Percentiles rank a stretch among this genome's conserved stretches.
Conservation (phyloP, 2,888 invertebrate species). For the Orthonevra nobilis region DNA sequence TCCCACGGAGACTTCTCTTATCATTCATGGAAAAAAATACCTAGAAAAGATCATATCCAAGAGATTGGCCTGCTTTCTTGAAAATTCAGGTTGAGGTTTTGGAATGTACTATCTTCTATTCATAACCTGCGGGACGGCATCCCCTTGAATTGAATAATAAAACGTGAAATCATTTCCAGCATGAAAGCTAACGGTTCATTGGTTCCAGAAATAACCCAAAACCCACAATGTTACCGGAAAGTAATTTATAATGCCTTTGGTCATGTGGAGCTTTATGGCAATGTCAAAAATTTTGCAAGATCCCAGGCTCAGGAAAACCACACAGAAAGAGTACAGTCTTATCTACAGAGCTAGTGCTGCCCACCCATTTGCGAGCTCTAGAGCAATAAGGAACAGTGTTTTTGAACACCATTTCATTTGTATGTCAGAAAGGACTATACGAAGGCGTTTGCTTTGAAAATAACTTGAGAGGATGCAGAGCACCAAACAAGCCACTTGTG, state of each 20-base stretch:
- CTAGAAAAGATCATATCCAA: no score
- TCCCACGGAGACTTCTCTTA: no score
- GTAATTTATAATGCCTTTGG: conserved; percentile 1
- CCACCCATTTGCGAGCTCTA: not conserved
- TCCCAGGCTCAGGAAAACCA: no score
- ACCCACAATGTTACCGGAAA: not conserved
- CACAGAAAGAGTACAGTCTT: no score
- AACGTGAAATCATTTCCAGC: not conserved
- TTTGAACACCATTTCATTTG: not conserved
- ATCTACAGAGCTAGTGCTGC: not conserved
- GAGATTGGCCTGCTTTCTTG: no score
- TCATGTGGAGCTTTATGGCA: no score
- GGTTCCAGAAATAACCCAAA: not conserved
- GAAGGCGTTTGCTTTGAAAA: not conserved
- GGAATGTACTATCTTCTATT: no score
- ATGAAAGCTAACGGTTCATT: conserved; percentile 1
- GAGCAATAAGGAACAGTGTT: not conserved
- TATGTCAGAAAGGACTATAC: not conserved
- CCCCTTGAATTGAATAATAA: no score
- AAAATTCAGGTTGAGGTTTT: no score
- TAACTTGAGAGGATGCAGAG: conserved; percentile 8
- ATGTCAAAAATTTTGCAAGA: not conserved
- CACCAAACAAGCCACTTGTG: conserved; percentile 15
- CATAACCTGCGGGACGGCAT: no score
- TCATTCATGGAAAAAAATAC: no score